Conservation (phyloP, 2,113 vertebrate genomes). For the Accipiter cooperii region DNA sequence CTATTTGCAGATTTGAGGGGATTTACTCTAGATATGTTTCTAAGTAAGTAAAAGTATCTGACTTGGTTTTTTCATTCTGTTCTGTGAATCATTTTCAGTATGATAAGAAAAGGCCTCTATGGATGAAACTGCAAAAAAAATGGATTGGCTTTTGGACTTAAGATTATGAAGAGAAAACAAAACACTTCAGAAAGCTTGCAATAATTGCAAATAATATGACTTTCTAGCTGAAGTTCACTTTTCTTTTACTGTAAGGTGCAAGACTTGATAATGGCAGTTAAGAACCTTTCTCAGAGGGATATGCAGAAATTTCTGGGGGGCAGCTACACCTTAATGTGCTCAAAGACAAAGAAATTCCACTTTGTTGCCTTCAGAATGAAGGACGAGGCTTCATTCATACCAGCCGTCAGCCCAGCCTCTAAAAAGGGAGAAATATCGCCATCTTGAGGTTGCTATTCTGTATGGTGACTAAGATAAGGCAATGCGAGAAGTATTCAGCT, state of each 20-base stretch:
- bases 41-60: not conserved
- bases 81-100: not conserved
- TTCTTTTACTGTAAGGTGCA: not conserved
- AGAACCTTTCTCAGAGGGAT: not conserved
- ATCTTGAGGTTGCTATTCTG: not conserved
- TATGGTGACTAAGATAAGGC: not conserved
- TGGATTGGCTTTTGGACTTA: not conserved
- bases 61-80: not conserved
- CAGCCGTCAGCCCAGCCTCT: not conserved
- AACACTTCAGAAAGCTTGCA: not conserved
- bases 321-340: not conserved
- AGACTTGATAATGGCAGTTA: not conserved
- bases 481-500: not conserved
- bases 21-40: not conserved
- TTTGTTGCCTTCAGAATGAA: not conserved
- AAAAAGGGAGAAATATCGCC: conserved; percentile 19
- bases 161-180: not conserved
- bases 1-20: not conserved
- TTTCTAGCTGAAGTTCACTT: not conserved
- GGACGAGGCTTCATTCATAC: fast-evolving
- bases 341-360: not conserved
- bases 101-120: not conserved
- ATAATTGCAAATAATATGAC: not conserved
- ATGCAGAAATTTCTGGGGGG: not conserved
- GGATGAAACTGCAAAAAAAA: not conserved